Conservation (phyloP, 2,113 vertebrate species). For the Dolichotis patagonum region DNA sequence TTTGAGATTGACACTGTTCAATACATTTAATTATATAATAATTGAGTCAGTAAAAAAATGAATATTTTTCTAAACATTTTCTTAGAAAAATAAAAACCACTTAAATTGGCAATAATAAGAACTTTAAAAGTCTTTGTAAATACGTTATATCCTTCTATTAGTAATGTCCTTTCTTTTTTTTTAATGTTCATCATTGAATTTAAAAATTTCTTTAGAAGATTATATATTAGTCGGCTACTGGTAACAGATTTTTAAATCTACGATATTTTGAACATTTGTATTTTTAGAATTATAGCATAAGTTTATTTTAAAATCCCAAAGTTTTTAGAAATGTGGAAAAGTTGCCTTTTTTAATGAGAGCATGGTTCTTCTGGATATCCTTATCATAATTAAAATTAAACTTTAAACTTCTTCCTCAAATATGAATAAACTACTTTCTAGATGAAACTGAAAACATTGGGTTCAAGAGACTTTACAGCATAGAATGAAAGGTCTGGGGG, state of each 20-base stretch:
- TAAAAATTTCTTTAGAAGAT: conserved; percentile 8
- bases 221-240: neutral
- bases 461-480: neutral
- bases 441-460: neutral
- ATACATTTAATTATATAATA: conserved; percentile 33
- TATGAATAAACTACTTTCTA: neutral
- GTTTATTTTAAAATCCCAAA: conserved; percentile 51
- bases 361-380: neutral
- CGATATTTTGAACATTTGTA: neutral
- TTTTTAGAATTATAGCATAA: conserved; percentile 55
- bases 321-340: neutral
- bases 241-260: neutral
- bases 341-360: conserved; percentile 43
- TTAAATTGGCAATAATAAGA: neutral
- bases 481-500: neutral
- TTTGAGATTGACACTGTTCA: conserved; percentile 24
- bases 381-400: conserved; percentile 45
- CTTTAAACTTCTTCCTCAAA: neutral
- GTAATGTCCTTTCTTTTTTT: neutral
- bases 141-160: neutral
- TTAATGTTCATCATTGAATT: neutral
- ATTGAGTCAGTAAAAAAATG: neutral
- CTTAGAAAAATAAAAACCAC: conserved; percentile 35
- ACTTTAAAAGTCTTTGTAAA: conserved; percentile 11
- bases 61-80: conserved; percentile 57